phyloP scores from a whole-genome alignment of 92 coral and sea anemone genomes.

The Paramuricea clavata region DNA sequence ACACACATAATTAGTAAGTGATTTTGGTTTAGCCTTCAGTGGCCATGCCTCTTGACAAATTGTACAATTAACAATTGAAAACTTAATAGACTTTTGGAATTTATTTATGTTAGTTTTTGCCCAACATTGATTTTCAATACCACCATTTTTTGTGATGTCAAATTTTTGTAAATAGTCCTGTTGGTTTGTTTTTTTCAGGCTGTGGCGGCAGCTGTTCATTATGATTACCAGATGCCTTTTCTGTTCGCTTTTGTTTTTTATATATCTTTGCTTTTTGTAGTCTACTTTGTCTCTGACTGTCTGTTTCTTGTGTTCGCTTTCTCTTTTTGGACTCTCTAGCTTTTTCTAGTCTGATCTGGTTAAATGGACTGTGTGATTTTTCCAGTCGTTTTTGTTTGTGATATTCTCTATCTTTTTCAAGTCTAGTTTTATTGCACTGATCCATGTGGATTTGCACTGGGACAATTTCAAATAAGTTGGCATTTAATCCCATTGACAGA shows the following conservation, averaged over 20 bases:
- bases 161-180: too few species aligned
- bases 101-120: neutral
- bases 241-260: neutral
- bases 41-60: neutral
- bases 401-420: neutral
- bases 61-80: neutral
- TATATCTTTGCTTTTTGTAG: neutral
- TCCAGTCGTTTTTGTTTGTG: too few species aligned
- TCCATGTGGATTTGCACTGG: neutral
- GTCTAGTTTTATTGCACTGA: neutral
- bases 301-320: neutral
- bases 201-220: neutral
- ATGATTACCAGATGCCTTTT: neutral
- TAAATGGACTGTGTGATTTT: too few species aligned
- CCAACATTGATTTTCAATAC: neutral
- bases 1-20: neutral
- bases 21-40: neutral
- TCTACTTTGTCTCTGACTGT: neutral
- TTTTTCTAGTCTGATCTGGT: neutral
- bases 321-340: neutral
- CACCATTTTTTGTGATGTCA: neutral
- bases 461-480: neutral
- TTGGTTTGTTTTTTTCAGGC: neutral
- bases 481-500: neutral
- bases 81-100: neutral